Evolutionary conservation across 1,140 invertebrate genomes (phyloP), one percentile per base, ranked within the genome.

Genomic region (Trichonephila clavata): DNA sequence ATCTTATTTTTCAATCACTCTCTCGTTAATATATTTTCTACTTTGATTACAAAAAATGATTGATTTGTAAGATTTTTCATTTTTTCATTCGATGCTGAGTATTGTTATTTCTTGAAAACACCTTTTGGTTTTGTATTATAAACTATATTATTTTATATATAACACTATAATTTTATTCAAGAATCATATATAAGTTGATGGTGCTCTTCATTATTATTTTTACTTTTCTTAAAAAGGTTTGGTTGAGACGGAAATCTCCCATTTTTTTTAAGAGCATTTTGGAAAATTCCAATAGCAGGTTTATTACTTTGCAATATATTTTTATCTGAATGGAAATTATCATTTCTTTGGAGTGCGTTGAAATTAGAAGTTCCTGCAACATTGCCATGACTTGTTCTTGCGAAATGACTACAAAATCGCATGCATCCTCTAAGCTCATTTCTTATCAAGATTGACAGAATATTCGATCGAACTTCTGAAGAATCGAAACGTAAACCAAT

Each of bases 361-460:
- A 14, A 2, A 6, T 27, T 77, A 4, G 24, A 32, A 18, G 4
- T 10, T 32, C 14, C 27, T 5, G 27, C 4, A 77, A 14, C 24
- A 16, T 39, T 24, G 16, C 14, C 4, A 77, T 32, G 1, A 1
- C 27, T 27, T 32, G 7, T 77, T 32, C 27, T 27, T 27, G 0
- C 6, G 3, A 7, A 13, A 24, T 68, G 21, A 32, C 14, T 13
- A 32, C 24, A 77, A 3, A 32, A 32, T 5, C 68, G 68, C 3
- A 18, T 32, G 18, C 68, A 77, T 84, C 43, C 81, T 24, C 57
- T 18, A 24, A 84, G 43, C 24, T 84, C 81, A 59, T 84, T 84
- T 57, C 57, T 84, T 16, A 84, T 84, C 32, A 84, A 84, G 20
- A 43, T 59, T n/a, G 59, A 84, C 7, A 84, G 21, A 18, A 84